Percentiles rank a stretch among this genome's conserved stretches.
phyloP scores from a whole-genome alignment of 2,797 vertebrate species.

The Otolemur crassicaudatus region DNA sequence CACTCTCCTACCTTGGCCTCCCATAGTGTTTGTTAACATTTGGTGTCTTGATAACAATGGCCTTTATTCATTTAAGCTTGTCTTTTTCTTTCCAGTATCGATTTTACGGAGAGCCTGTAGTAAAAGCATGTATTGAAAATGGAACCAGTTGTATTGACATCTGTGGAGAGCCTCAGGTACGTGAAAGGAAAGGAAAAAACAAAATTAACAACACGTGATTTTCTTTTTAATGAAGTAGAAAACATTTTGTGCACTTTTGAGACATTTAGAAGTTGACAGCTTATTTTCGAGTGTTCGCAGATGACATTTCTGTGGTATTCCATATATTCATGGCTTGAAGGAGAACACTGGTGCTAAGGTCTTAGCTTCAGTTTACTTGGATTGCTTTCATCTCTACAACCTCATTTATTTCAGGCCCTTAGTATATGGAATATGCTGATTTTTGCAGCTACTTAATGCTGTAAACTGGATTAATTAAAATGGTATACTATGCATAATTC shows the following conservation, averaged over 20 bases:
- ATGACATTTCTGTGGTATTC: neutral
- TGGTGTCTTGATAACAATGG: slow-evolving; percentile 18
- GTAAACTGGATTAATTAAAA: slow-evolving; percentile 31
- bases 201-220: neutral
- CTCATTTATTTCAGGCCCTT: neutral
- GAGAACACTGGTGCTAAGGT: neutral
- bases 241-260: neutral
- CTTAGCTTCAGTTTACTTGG: neutral
- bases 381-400: neutral
- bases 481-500: neutral
- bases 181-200: slow-evolving; percentile 33
- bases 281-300: neutral
- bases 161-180: slow-evolving; percentile 96
- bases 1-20: neutral
- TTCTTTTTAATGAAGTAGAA: neutral
- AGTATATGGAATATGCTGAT: neutral
- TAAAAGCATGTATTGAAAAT: slow-evolving; percentile 96
- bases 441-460: slow-evolving; percentile 1
- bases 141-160: slow-evolving; percentile 95
- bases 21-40: neutral
- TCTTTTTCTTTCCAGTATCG: slow-evolving; percentile 90
- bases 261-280: neutral
- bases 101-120: slow-evolving; percentile 95
- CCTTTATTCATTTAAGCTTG: slow-evolving; percentile 42
- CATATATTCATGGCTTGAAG: neutral